Evolutionary conservation across 23 tunicate species (phyloP), one percentile per base, ranked within the genome.

Genomic region (Diplosoma virens): DNA sequence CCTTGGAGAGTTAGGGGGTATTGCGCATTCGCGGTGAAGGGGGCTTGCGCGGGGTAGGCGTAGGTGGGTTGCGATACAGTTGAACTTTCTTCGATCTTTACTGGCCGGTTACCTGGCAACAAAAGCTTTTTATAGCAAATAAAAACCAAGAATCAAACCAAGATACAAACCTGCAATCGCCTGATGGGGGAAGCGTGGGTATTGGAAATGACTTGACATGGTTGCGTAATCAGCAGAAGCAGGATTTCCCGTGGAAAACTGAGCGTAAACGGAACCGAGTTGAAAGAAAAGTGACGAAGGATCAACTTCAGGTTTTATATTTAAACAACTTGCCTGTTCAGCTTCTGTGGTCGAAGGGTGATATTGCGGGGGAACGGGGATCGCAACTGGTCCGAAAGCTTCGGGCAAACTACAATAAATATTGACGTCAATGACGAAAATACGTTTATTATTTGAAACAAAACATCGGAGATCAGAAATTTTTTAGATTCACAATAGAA

Each of bases 1-100:
- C 95, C 95, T 88, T 82, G 95, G 1, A 86, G 50, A 20, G 93
- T 81, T 0, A 88, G 53, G 26, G 81, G 88, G 67, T 88, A 88
- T 46, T 88, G 95, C 67, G 93, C 76, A 70, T 81, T 87, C 68
- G 83, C 76, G 14, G 87, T 70, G 75, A 82, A 78, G 0, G 79
- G 48, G 5, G 82, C 73, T 25, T 67, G 96, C 18, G 86, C 54
- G 35, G 84, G 81, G 96, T 89, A 89, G 0, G 86, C 50, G 46
- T 86, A 86, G 47, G 83, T 24, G 20, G 82, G 78, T 26, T 75
- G 84, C 48, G 84, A 29, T 36, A 73, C 55, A 6, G 53, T 23
- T 0, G 70, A 30, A 29, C 73, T 64, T 31, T 82, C 89, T 47
- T 89, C 96, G 7, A 82, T n/a, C 63, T 89, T 89, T 23, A 89